Base-by-base conservation (phyloP, 2,888 invertebrate species). In the Ceraclea dissimilis region DNA sequence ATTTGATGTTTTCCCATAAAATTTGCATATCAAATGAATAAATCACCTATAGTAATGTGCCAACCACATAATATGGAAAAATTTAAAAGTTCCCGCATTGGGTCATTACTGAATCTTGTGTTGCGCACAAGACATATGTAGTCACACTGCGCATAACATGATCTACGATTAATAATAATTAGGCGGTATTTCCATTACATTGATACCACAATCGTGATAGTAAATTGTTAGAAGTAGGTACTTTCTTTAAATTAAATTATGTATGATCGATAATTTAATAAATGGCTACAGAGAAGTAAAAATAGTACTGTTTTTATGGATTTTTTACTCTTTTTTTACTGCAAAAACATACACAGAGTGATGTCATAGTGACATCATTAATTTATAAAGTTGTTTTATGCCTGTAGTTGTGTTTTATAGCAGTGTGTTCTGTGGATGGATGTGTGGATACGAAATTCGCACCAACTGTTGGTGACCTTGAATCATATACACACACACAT, bases 351-450 rank as follows among this genome's bases (percentile, higher is more conserved):
- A 4, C 8, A 39, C 39, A 13, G 16, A 55, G 61, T 74, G 75
- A 75, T 74, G 73, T 74, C 75, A 75, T 71, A 63, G 71, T 75
- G 75, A 75, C 72, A 73, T 75, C 75, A 73, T 68, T 70, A 67
- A 69, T 67, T 68, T 63, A 68, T 70, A 39, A 69, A 66, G 57
- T 59, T 56, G 49, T 54, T 26, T 26, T 26, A 6, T 6, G 4
- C 4, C 10, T 26, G 10, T 26, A 10, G 10, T 6, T 26, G 26
- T 26, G 26, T 26, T 26, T n/a, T n/a, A n/a, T n/a, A n/a, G n/a
- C n/a, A 26, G 26, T 26, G 26, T 10, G 4, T 4, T 4, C 26
- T 26, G 26, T 10, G 4, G 10, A 26, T 26, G 26, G 10, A 26
- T 26, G 26, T 26, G 26, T 26, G 4, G 26, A 33, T 49, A 16